Conservation (phyloP, 2,797 vertebrate species). For the Microctenopoma steveboyesi region DNA sequence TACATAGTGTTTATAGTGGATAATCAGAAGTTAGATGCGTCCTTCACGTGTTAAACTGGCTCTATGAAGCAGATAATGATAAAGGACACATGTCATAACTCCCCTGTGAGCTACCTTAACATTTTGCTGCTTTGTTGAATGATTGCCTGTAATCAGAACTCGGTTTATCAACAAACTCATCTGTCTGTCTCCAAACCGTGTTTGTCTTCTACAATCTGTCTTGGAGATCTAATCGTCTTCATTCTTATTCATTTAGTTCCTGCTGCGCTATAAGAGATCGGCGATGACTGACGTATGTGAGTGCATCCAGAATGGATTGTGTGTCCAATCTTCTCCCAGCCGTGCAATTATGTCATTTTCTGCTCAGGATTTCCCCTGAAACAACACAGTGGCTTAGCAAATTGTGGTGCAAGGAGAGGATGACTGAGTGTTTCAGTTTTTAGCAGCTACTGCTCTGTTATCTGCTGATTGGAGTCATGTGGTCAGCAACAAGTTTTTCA, state of each 20-base stretch:
- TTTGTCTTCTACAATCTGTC: conserved; percentile 51
- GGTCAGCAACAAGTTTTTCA: neutral
- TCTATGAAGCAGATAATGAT: conserved; percentile 18
- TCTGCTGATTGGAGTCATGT: conserved; percentile 32
- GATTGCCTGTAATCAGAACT: conserved; percentile 37
- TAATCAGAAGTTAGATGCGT: conserved; percentile 7
- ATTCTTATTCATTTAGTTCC: conserved; percentile 27
- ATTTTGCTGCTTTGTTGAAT: conserved; percentile 35
- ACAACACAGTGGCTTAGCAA: conserved; percentile 67
- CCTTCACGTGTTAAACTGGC: conserved; percentile 16
- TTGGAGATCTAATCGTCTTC: conserved; percentile 30
- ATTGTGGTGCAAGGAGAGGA: conserved; percentile 25
- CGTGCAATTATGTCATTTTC: conserved; percentile 74
- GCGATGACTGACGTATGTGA: conserved; percentile 50
- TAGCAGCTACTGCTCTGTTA: conserved; percentile 27
- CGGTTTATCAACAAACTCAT: conserved; percentile 44
- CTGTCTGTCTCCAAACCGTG: conserved; percentile 21
- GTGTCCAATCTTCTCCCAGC: conserved; percentile 60
- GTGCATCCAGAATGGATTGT: conserved; percentile 38
- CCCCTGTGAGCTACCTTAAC: conserved; percentile 27
- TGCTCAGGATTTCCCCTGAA: conserved; percentile 66
- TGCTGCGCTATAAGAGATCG: conserved; percentile 20
- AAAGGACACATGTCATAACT: conserved; percentile 20
- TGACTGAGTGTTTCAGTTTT: conserved; percentile 46
- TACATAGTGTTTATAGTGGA: conserved; percentile 15